A percentile compares a stretch with the other conserved stretches of the same genome.
Conservation (phyloP, 1,140 invertebrate species). For the Bombus huntii region DNA sequence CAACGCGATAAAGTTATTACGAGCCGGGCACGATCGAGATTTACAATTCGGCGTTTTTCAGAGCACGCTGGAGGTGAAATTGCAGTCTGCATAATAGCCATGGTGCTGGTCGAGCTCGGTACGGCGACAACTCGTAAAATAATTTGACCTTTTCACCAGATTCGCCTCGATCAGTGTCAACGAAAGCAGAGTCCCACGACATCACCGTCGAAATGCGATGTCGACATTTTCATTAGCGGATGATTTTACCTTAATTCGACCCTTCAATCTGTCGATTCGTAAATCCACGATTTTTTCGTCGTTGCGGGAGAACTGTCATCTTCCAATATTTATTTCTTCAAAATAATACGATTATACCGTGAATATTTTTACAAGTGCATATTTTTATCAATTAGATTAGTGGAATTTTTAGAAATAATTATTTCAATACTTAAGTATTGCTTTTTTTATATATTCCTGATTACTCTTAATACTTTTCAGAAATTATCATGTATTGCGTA, state of each 20-base stretch:
- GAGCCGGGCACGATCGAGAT: background rate
- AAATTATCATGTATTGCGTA: no score
- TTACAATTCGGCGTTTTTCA: constrained; percentile 16
- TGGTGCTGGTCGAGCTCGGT: background rate
- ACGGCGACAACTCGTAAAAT: constrained; percentile 10
- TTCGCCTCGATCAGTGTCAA: background rate
- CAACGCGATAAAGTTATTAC: constrained; percentile 21
- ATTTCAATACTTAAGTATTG: background rate
- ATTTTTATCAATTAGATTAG: background rate
- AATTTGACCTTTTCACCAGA: background rate
- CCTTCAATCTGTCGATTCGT: background rate
- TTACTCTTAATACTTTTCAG: background rate
- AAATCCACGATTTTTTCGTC: background rate
- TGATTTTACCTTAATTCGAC: background rate
- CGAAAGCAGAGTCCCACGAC: background rate
- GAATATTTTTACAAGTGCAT: background rate
- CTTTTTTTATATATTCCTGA: background rate
- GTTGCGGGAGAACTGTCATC: background rate
- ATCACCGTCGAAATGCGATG: background rate
- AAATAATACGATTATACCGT: background rate
- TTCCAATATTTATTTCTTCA: background rate
- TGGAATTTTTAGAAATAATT: background rate
- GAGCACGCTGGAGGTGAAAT: background rate
- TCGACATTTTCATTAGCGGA: background rate
- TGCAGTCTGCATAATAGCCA: constrained; percentile 4